A percentile compares a stretch with the other conserved stretches of the same genome.
These are phyloP conservation scores for Conchocele bisecta DNA, from an alignment of 2,888 invertebrate species.

Conservation along the genomic window DNA sequence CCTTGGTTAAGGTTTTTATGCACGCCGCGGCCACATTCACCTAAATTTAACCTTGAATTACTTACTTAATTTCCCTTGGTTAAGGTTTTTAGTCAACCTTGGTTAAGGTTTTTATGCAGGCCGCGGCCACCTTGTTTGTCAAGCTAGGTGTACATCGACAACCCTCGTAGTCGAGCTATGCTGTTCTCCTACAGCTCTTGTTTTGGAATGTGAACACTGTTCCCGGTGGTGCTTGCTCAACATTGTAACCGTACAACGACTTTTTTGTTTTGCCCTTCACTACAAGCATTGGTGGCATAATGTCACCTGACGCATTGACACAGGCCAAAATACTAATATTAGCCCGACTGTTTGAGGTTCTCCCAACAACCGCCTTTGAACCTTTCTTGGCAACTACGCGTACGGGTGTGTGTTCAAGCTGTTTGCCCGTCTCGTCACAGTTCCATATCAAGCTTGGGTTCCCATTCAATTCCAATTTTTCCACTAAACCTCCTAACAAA, in stretches of 20 bases:
- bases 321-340: constrained; percentile 1
- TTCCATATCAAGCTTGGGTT: constrained; percentile 1
- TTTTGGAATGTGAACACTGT: constrained; percentile 9
- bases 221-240: constrained; percentile 6
- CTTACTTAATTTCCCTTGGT: too few species aligned
- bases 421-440: background rate
- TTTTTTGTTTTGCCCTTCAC: constrained; percentile 11
- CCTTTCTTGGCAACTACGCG: background rate
- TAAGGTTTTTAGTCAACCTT: too few species aligned
- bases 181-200: constrained; percentile 26
- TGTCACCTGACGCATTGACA: constrained; percentile 11
- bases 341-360: background rate
- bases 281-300: constrained; percentile 10
- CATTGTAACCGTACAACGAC: constrained; percentile 8
- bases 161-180: too few species aligned
- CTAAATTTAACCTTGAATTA: too few species aligned
- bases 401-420: constrained; percentile 3
- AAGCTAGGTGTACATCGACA: too few species aligned
- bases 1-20: too few species aligned
- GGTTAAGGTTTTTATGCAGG: too few species aligned
- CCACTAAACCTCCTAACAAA: background rate
- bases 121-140: too few species aligned
- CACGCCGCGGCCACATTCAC: too few species aligned
- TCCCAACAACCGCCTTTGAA: background rate
- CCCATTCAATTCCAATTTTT: background rate